Conservation (phyloP, 1,140 invertebrate genomes). For the Papilio helenus region DNA sequence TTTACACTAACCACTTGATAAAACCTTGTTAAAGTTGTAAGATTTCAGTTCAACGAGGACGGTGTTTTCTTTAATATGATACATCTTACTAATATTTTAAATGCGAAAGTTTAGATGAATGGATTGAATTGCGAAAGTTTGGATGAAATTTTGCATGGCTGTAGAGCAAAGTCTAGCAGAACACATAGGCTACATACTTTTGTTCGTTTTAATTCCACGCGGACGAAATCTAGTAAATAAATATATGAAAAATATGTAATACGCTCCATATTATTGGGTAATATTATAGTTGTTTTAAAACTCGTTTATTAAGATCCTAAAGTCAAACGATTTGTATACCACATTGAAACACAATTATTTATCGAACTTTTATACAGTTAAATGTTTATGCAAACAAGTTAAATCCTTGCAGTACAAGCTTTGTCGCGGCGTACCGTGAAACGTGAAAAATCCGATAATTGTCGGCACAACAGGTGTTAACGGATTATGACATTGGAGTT, state of each 20-base stretch:
- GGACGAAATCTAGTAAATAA: no score
- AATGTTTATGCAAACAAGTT: constrained; percentile 18
- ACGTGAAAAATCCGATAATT: constrained; percentile 26
- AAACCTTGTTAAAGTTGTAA: background rate
- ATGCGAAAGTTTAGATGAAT: no score
- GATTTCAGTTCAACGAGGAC: background rate
- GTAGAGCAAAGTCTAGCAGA: no score
- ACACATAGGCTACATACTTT: no score
- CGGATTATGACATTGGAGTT: constrained; percentile 20
- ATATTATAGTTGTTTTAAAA: background rate
- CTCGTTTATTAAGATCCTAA: no score
- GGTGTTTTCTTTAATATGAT: background rate
- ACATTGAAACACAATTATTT: background rate
- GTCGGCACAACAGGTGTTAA: constrained; percentile 21
- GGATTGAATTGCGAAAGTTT: no score
- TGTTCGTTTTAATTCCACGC: no score
- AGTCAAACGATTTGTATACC: no score
- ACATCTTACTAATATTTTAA: background rate
- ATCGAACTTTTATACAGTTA: background rate
- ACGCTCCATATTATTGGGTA: background rate
- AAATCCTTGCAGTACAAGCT: background rate
- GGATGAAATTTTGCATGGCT: no score
- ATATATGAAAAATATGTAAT: background rate
- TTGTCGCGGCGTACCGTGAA: constrained; percentile 9
- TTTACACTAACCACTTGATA: constrained; percentile 2